Conservation (phyloP, 2,888 invertebrate species). For the Phaonia tiefii region DNA sequence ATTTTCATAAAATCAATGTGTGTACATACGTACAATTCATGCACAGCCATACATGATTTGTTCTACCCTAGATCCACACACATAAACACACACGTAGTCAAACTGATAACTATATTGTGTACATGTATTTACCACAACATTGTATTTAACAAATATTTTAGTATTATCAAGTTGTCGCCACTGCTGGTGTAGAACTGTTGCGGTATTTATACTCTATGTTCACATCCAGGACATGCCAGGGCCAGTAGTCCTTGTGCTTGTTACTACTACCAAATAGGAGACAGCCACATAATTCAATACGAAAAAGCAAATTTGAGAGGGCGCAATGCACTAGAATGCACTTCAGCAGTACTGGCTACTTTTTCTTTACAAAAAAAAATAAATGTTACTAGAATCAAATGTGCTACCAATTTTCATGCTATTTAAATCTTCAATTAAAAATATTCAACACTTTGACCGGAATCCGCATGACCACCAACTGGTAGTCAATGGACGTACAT, state of each 20-base stretch:
- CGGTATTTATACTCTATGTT: slow-evolving; percentile 46
- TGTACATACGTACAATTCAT: too few species aligned
- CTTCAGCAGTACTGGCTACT: neutral
- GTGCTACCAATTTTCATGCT: slow-evolving; percentile 10
- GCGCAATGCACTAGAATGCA: neutral
- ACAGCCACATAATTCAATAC: slow-evolving; percentile 36
- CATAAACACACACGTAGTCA: slow-evolving; percentile 16
- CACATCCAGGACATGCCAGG: neutral
- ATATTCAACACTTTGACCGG: slow-evolving; percentile 20
- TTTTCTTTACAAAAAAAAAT: neutral
- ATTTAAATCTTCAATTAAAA: slow-evolving; percentile 20
- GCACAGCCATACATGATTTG: slow-evolving; percentile 23
- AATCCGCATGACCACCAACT: neutral
- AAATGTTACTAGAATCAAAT: neutral
- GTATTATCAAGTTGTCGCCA: slow-evolving; percentile 71
- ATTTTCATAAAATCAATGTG: slow-evolving; percentile 34
- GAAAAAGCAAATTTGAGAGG: neutral
- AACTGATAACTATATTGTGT: neutral
- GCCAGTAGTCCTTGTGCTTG: neutral
- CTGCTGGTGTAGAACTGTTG: slow-evolving; percentile 69
- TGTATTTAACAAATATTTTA: slow-evolving; percentile 67
- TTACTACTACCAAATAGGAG: neutral
- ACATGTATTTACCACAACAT: slow-evolving; percentile 60
- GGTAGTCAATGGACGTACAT: neutral
- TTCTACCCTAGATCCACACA: slow-evolving; percentile 6